Percentiles rank a stretch among this genome's conserved stretches.
phyloP scores from a whole-genome alignment of 2,797 vertebrate species.

The Sebastes umbrosus region DNA sequence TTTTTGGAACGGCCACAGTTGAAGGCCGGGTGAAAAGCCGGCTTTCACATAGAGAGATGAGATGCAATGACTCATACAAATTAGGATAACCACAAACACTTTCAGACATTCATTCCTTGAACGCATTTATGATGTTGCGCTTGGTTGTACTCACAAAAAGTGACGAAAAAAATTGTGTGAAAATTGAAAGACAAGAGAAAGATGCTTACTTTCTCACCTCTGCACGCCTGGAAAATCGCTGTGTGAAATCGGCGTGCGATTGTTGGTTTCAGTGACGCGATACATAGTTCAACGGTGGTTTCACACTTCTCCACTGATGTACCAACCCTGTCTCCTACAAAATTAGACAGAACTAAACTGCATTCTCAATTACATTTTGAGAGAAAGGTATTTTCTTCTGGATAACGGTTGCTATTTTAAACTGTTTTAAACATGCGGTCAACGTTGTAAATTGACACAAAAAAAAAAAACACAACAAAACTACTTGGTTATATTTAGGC shows the following conservation, averaged over 20 bases:
- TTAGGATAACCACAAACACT: not conserved
- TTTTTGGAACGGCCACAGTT: not conserved
- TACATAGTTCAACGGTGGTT: not conserved
- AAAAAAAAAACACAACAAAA: too few relatives aligned
- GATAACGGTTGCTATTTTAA: not conserved
- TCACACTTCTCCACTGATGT: not conserved
- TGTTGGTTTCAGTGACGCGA: not conserved
- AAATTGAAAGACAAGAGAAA: not conserved
- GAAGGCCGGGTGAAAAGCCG: not conserved
- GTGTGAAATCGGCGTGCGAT: not conserved
- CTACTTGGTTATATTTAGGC: too few relatives aligned
- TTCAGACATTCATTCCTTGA: not conserved
- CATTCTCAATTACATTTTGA: not conserved
- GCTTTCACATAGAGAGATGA: not conserved
- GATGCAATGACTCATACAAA: not conserved
- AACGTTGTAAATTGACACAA: not conserved
- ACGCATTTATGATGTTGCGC: not conserved
- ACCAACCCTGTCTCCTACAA: not conserved
- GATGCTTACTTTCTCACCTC: not conserved
- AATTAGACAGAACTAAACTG: not conserved
- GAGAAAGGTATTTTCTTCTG: not conserved
- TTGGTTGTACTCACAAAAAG: not conserved
- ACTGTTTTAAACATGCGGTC: not conserved
- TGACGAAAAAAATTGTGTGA: not conserved
- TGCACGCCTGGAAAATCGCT: not conserved